A percentile compares a stretch with the other conserved stretches of the same genome.
Conservation (phyloP, 1,140 invertebrate species). For the Lycorma delicatula region DNA sequence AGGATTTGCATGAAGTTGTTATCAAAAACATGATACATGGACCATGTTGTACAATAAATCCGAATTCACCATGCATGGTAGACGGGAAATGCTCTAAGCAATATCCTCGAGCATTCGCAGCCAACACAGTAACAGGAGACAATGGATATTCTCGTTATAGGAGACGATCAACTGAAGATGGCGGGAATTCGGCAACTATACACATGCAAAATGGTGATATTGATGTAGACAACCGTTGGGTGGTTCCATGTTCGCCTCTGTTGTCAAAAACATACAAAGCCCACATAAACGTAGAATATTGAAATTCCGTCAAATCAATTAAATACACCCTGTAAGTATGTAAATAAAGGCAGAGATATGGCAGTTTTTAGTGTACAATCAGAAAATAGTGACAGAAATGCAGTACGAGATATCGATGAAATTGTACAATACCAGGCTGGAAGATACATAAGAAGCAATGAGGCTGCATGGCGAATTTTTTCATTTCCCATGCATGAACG, state of each 20-base stretch:
- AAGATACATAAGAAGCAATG: too few relatives aligned
- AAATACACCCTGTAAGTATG: slow-evolving; percentile 37
- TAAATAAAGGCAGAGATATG: slow-evolving; percentile 32
- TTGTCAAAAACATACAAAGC: slow-evolving; percentile 14
- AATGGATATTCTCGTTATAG: slow-evolving; percentile 18
- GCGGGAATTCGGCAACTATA: slow-evolving; percentile 2
- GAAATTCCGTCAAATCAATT: slow-evolving; percentile 20
- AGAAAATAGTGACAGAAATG: too few relatives aligned
- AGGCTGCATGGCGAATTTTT: too few relatives aligned
- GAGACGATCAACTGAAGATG: slow-evolving; percentile 12
- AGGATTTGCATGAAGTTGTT: slow-evolving; percentile 29
- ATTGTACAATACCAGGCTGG: too few relatives aligned
- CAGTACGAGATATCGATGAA: too few relatives aligned
- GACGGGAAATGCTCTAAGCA: slow-evolving; percentile 37
- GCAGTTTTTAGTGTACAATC: slow-evolving; percentile 4
- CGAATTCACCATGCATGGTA: slow-evolving; percentile 36
- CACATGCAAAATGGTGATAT: background rate
- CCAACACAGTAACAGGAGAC: slow-evolving; percentile 25
- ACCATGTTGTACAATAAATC: slow-evolving; percentile 33
- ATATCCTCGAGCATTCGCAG: slow-evolving; percentile 19
- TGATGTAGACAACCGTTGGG: slow-evolving; percentile 9
- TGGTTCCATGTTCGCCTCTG: slow-evolving; percentile 14
- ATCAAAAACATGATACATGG: slow-evolving; percentile 36
- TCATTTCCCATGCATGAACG: too few relatives aligned
- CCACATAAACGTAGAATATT: slow-evolving; percentile 15